These are phyloP conservation scores for Lamprotornis superbus DNA, from an alignment of 2,113 vertebrate genomes.

Conservation along the genomic window DNA sequence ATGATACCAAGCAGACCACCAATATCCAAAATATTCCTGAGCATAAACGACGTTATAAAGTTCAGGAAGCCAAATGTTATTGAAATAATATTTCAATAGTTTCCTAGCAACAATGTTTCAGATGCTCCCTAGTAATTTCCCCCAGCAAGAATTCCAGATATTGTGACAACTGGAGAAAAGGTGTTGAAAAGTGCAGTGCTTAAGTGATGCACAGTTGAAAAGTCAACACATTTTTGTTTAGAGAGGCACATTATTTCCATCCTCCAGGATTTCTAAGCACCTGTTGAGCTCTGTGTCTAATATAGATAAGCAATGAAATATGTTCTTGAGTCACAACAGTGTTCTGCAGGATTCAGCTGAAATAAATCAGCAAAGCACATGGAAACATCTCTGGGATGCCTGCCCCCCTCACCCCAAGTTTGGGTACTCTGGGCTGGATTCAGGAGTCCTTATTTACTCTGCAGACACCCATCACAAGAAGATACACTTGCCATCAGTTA, in stretches of 20 bases:
- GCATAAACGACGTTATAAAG: neutral
- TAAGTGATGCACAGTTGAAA: neutral
- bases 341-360: neutral
- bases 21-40: neutral
- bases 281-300: neutral
- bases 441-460: neutral
- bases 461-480: neutral
- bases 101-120: neutral
- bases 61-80: neutral
- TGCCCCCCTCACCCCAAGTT: neutral
- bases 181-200: neutral
- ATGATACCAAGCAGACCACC: neutral
- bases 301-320: neutral
- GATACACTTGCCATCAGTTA: neutral
- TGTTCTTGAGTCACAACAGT: neutral
- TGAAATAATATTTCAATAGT: neutral
- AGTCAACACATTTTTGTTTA: neutral
- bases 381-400: neutral
- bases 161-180: neutral
- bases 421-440: neutral
- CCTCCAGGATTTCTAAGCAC: neutral
- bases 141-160: neutral
- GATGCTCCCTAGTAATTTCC: neutral
- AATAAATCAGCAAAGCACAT: neutral
- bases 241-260: neutral